A percentile compares a stretch with the other conserved stretches of the same genome.
Conservation (phyloP, 2,797 vertebrate species). For the Megalops cyprinoides region DNA sequence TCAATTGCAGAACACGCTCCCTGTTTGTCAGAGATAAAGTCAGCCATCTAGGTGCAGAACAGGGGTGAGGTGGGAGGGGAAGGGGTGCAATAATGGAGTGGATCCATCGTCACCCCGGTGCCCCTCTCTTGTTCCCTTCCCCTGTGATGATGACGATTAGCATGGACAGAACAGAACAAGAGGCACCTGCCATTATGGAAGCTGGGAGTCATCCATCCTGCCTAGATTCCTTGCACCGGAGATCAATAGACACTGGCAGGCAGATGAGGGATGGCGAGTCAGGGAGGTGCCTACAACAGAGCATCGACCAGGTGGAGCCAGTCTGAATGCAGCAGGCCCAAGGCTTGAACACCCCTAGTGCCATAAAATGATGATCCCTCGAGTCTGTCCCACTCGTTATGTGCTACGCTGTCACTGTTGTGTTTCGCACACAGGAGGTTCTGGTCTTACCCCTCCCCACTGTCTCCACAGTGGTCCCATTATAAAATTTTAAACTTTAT, state of each 20-base stretch:
- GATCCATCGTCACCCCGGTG: too few relatives aligned
- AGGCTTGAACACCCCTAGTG: background rate
- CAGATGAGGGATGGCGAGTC: constrained; percentile 74
- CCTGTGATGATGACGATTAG: constrained; percentile 40
- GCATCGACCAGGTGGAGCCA: too few relatives aligned
- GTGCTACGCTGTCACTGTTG: too few relatives aligned
- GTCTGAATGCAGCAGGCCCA: background rate
- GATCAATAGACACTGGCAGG: constrained; percentile 75
- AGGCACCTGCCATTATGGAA: constrained; percentile 44
- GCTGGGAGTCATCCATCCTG: constrained; percentile 76
- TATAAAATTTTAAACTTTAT: background rate
- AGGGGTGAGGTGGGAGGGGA: too few relatives aligned
- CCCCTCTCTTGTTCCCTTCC: background rate
- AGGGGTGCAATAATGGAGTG: constrained; percentile 50
- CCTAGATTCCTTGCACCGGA: constrained; percentile 78
- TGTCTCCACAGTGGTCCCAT: constrained; percentile 20
- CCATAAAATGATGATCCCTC: too few relatives aligned
- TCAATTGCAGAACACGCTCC: constrained; percentile 32
- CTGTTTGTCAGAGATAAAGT: constrained; percentile 46
- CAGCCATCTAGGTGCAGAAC: constrained; percentile 29
- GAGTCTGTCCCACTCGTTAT: too few relatives aligned
- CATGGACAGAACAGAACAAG: constrained; percentile 45
- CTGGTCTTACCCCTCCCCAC: background rate
- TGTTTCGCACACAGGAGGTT: too few relatives aligned
- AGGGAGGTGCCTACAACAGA: background rate